phyloP scores from a whole-genome alignment of 2,797 vertebrate genomes.

The Myripristis murdjan region DNA sequence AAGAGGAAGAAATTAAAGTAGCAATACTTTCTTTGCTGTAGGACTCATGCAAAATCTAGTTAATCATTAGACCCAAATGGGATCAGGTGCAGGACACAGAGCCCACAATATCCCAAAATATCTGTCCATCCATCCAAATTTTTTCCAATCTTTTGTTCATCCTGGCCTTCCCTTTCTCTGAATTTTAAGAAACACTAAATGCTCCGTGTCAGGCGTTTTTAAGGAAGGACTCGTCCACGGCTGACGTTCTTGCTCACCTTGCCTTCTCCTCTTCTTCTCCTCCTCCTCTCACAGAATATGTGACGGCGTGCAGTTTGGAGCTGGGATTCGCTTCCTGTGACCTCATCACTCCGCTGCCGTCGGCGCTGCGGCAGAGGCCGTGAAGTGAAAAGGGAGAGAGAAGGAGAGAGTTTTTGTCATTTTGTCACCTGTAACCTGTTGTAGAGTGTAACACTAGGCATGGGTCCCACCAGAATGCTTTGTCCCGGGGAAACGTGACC shows the following conservation, averaged over 20 bases:
- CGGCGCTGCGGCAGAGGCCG: slow-evolving; percentile 20
- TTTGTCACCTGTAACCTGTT: slow-evolving; percentile 60
- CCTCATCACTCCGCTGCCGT: slow-evolving; percentile 6
- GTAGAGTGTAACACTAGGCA: slow-evolving; percentile 65
- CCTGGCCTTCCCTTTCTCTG: too few species aligned
- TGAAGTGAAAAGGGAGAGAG: slow-evolving; percentile 43
- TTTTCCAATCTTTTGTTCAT: too few species aligned
- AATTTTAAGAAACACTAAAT: too few species aligned
- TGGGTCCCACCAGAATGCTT: slow-evolving; percentile 50
- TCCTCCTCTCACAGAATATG: slow-evolving; percentile 89
- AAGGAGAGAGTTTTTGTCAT: slow-evolving; percentile 34
- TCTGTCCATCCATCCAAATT: too few species aligned
- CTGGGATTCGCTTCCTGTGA: slow-evolving; percentile 97
- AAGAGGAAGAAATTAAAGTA: too few species aligned
- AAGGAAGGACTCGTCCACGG: too few species aligned
- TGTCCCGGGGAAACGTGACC: slow-evolving; percentile 40
- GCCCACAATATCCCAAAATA: too few species aligned
- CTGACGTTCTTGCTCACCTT: slow-evolving; percentile 69
- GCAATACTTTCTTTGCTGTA: too few species aligned
- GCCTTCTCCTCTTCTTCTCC: background rate
- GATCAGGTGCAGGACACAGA: too few species aligned
- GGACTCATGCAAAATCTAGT: too few species aligned
- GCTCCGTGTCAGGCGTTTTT: too few species aligned
- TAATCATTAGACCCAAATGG: too few species aligned
- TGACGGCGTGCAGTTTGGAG: slow-evolving; percentile 97